Conservation (phyloP, 2,113 vertebrate species). For the Sinocyclocheilus anophthalmus region DNA sequence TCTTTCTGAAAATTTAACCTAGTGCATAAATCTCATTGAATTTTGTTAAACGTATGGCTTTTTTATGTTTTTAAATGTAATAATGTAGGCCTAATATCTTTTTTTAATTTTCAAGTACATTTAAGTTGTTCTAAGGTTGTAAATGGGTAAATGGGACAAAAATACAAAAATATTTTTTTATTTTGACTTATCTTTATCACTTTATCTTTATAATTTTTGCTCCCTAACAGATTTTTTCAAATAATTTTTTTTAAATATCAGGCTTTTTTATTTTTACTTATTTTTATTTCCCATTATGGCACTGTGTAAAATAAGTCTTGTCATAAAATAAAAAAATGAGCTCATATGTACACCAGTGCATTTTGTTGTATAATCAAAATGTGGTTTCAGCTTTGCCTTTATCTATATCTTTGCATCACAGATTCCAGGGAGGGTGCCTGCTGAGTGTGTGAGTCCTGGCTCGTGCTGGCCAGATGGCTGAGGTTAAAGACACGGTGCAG, state of each 20-base stretch:
- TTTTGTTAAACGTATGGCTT: neutral
- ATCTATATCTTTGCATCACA: neutral
- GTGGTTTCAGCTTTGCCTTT: neutral
- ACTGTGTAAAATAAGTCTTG: neutral
- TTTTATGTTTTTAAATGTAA: no score
- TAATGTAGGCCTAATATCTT: neutral
- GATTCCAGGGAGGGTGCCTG: slow-evolving; percentile 25
- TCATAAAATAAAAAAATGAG: neutral
- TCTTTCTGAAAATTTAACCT: neutral
- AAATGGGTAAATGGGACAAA: no score
- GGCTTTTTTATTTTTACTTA: no score
- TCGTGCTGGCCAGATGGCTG: slow-evolving; percentile 63
- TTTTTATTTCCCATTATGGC: neutral
- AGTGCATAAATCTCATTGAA: neutral
- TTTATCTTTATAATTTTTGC: neutral
- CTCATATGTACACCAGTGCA: neutral
- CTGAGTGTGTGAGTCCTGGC: slow-evolving; percentile 56
- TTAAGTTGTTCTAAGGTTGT: neutral
- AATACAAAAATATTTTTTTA: neutral
- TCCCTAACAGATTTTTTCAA: neutral
- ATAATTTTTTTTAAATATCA: neutral
- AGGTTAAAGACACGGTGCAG: slow-evolving; percentile 43
- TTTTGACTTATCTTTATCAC: no score
- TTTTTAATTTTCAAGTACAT: neutral
- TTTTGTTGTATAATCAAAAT: neutral